Base-by-base conservation (phyloP, 35 echinoderm and acorn worm species). In the Holothuria glaberrima region DNA sequence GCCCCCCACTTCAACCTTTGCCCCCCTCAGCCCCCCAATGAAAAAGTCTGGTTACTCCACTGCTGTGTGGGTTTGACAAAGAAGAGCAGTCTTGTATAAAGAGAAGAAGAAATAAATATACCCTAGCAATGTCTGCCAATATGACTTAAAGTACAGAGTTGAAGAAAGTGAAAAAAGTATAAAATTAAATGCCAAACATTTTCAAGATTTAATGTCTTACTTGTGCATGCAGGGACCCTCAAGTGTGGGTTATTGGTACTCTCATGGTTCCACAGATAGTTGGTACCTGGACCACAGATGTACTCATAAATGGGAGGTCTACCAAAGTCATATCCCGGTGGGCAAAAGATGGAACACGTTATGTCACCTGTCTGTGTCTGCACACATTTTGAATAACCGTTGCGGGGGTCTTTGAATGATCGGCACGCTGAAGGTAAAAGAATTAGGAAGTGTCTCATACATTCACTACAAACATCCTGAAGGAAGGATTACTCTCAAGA, bases 221-320 rank as follows among this genome's bases (percentile, higher is more conserved):
- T 78, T 50, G 74, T 35, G 50, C 74, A 78, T 26, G 74, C 74
- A 48, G 74, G 74, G 13, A 78, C 74, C 6, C 74, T 30, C 21
- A 78, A 48, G 12, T 48, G 21, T 52, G 45, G 74, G 38, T 78
- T 78, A 48, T 48, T 78, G 74, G 14, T 6, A 27, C 29, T 35
- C 38, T 78, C 74, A 78, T 78, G 74, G 50, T 78, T 78, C 80
- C 80, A 84, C 3, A 62, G 10, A 33, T 34, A 84, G 12, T 28
- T 57, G 30, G 80, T 84, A 12, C 24, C 59, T 34, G 80, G 59
- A 17, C 80, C 80, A 38, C 80, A 84, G 13, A 84, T 84, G 20
- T 84, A 84, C 33, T 59, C 80, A 59, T 84, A 59, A 17, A 84
- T 31, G 12, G 80, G 54, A n/a, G 59, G 80, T 30, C 56, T 25